Evolutionary conservation across 2,888 invertebrate species (phyloP).

Genomic region (Hyposoter dolosus): DNA sequence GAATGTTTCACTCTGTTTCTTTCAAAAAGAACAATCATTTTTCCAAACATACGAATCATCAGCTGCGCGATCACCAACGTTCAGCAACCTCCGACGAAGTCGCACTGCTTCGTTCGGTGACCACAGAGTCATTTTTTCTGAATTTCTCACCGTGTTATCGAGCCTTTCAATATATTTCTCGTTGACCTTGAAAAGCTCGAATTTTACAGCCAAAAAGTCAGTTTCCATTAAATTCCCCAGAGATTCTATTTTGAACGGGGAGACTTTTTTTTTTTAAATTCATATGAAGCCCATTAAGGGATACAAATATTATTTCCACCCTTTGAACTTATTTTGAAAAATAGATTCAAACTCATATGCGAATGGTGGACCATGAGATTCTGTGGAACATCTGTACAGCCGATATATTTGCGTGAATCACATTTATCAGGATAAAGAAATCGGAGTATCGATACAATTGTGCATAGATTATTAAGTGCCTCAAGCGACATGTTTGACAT

Average conservation of each 20-base stretch:
- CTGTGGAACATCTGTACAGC: conserved; percentile 46
- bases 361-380: conserved; percentile 1
- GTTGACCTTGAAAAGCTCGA: too few species aligned
- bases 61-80: neutral
- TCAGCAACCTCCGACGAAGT: too few species aligned
- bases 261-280: neutral
- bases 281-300: neutral
- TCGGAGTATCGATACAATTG: conserved; percentile 31
- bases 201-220: neutral
- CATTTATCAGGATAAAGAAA: conserved; percentile 60
- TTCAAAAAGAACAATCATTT: neutral
- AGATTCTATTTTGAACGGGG: neutral
- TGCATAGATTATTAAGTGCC: conserved; percentile 62
- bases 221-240: neutral
- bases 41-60: neutral
- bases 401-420: conserved; percentile 48
- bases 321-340: neutral
- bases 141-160: too few species aligned
- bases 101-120: too few species aligned
- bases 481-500: conserved; percentile 52
- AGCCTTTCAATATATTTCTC: too few species aligned
- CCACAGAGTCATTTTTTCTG: too few species aligned
- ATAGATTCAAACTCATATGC: neutral
- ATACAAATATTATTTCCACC: neutral
- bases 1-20: neutral